Base-by-base conservation (phyloP, 1,140 invertebrate genomes). In the Venturia canescens region DNA sequence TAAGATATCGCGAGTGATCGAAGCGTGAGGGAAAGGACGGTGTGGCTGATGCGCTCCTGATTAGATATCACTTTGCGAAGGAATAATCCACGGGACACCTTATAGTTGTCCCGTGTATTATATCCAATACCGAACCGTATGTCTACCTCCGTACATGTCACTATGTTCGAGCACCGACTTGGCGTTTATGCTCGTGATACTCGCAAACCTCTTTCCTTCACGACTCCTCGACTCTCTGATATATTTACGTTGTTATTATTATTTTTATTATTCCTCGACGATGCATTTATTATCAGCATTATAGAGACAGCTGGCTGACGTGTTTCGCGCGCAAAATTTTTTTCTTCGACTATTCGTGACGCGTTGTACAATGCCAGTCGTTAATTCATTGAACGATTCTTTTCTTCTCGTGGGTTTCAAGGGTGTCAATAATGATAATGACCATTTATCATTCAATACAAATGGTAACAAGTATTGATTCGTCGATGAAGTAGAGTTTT, bases 121-220 rank as follows among this genome's bases (percentile, higher is more conserved):
- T 75, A 44, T 74, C 23, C 23, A 29, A 69, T 21, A 74, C 44
- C 2, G 13, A 21, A 31, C 34, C 48, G 26, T 27, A 66, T 48
- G 60, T 74, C 27, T 72, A 31, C 66, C 38, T 44, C 53, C 31
- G 50, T 69, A 74, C 79, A 74, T 57, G 71, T 74, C 86, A 82
- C 83, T 84, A 84, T 86, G 86, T 81, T 87, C 85, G 87, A 88
- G 84, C 86, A 50, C 71, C 11, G 87, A 86, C 84, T 82, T 85
- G 50, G 83, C 80, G 82, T 80, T 72, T 80, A 69, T 82, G 66
- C 67, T 34, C 67, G 74, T 76, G 72, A 44, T 44, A 44, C 38
- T 44, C 7, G 38, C 38, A 67, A 26, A 63, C 11, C 60, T 21
- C 23, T 27, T 63, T n/a, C 60, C 60, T 63, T 9, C 15, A 26